A percentile compares a stretch with the other conserved stretches of the same genome.
Evolutionary conservation across 1,140 invertebrate species (phyloP).

Genomic region (Drosophila melanogaster): Release_6_plus_ISO1_MT NT_037436.4:16121001-16121500

Average conservation of each 20-base stretch:
- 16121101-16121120: slow-evolving; percentile 48
- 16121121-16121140: slow-evolving; percentile 40
- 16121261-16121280: slow-evolving; percentile 70
- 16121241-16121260: slow-evolving; percentile 32
- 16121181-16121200: slow-evolving; percentile 23
- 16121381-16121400: slow-evolving; percentile 14
- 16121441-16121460: slow-evolving; percentile 32
- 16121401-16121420: slow-evolving; percentile 15
- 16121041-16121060: background rate
- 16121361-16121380: slow-evolving; percentile 51
- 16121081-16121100: slow-evolving; percentile 71
- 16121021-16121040: slow-evolving; percentile 23
- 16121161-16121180: slow-evolving; percentile 46
- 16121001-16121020: slow-evolving; percentile 23
- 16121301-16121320: slow-evolving; percentile 66
- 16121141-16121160: slow-evolving; percentile 41
- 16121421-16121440: slow-evolving; percentile 17
- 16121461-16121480: slow-evolving; percentile 75
- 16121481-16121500: slow-evolving; percentile 80
- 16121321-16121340: slow-evolving; percentile 69
- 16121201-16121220: slow-evolving; percentile 47
- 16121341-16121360: slow-evolving; percentile 63
- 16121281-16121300: slow-evolving; percentile 67
- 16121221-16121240: slow-evolving; percentile 61
- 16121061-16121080: slow-evolving; percentile 37